These are phyloP conservation scores for Urocolius indicus DNA, from an alignment of 2,113 vertebrate species.

Conservation along the genomic window DNA sequence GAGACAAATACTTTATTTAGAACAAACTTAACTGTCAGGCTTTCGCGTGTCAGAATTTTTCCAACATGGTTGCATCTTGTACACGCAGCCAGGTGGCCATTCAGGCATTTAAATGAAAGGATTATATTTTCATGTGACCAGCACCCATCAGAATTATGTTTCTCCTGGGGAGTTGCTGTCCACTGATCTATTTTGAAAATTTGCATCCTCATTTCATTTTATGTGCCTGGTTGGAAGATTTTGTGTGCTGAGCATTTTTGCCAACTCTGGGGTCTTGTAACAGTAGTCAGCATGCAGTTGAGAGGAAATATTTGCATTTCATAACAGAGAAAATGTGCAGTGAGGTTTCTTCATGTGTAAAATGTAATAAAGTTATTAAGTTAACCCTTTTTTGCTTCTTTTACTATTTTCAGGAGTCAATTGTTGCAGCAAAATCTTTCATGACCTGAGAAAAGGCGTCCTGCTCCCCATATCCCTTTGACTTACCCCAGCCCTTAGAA, in stretches of 20 bases:
- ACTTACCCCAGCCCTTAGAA: constrained; percentile 82
- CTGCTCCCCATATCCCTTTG: constrained; percentile 80
- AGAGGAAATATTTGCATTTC: constrained; percentile 38
- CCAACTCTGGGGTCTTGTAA: constrained; percentile 1
- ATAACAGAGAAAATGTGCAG: neutral
- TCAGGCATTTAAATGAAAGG: constrained; percentile 44
- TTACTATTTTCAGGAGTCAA: constrained; percentile 69
- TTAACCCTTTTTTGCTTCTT: neutral
- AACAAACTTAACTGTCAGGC: neutral
- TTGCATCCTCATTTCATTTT: constrained; percentile 50
- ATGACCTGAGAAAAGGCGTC: constrained; percentile 74
- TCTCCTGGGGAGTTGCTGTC: constrained; percentile 5
- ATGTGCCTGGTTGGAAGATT: constrained; percentile 32
- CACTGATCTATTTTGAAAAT: constrained; percentile 57
- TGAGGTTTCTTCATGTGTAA: neutral
- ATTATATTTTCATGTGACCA: constrained; percentile 42
- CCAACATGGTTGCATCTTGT: neutral
- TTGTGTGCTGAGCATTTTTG: constrained; percentile 35
- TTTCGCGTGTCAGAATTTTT: neutral
- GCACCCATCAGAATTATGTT: constrained; percentile 12
- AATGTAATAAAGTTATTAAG: neutral
- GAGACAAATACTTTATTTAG: neutral
- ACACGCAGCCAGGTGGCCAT: neutral
- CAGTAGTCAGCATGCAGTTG: constrained; percentile 3
- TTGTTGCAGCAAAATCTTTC: constrained; percentile 85